A percentile compares a stretch with the other conserved stretches of the same genome.
These are phyloP conservation scores for Drosophila sucinea DNA, from an alignment of 1,140 invertebrate species.

Conservation along the genomic window DNA sequence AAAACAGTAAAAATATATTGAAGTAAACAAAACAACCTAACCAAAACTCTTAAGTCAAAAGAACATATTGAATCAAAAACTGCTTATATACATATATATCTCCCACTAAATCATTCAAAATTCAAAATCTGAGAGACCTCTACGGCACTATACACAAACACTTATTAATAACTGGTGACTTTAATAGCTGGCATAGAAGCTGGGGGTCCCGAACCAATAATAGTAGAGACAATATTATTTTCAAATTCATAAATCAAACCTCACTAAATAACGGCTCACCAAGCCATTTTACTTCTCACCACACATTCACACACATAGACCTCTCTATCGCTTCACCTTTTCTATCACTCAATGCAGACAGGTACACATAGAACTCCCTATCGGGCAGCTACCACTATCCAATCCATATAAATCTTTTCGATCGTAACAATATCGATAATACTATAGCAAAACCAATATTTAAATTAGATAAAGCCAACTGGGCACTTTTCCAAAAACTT, in stretches of 20 bases:
- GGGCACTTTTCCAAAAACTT: too few relatives aligned
- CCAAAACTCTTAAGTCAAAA: not conserved
- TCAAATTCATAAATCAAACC: too few relatives aligned
- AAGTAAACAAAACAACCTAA: constrained; percentile 2
- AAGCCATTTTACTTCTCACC: too few relatives aligned
- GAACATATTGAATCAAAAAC: not conserved
- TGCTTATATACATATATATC: constrained; percentile 21
- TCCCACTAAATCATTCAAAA: constrained; percentile 4
- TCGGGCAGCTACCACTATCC: not conserved
- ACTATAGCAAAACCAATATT: too few relatives aligned
- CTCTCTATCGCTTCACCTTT: too few relatives aligned
- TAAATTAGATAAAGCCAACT: too few relatives aligned
- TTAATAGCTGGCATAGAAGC: constrained; percentile 19
- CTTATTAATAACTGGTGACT: constrained; percentile 18
- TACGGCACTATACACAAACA: not conserved
- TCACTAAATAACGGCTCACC: too few relatives aligned
- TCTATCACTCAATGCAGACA: too few relatives aligned
- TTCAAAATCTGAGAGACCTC: constrained; percentile 27
- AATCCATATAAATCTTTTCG: not conserved
- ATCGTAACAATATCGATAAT: not conserved
- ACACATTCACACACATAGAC: too few relatives aligned
- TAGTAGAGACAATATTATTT: too few relatives aligned
- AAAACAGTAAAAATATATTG: not conserved
- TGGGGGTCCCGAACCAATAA: too few relatives aligned
- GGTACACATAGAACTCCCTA: not conserved